Conservation (phyloP, 2,888 invertebrate genomes). For the Ethmia dodecea region DNA sequence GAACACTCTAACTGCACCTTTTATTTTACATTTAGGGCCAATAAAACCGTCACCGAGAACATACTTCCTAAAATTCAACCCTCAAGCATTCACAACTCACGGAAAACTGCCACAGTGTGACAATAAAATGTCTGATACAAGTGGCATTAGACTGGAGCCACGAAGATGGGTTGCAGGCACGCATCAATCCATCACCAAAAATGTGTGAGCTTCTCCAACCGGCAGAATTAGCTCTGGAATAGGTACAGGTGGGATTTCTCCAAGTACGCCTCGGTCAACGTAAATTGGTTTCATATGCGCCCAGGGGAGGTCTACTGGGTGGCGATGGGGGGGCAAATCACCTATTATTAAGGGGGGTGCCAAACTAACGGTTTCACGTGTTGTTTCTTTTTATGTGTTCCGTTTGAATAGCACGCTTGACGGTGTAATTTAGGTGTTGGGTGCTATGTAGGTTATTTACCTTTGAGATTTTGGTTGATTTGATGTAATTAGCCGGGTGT, state of each 20-base stretch:
- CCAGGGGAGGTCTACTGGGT: constrained; percentile 35
- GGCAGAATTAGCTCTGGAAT: constrained; percentile 4
- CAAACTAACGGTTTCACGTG: constrained; percentile 68
- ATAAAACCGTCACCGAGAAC: constrained; percentile 65
- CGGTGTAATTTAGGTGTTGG: constrained; percentile 61
- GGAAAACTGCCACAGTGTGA: constrained; percentile 60
- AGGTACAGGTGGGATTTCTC: neutral
- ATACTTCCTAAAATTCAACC: constrained; percentile 57
- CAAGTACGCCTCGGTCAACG: constrained; percentile 20
- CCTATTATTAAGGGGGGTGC: constrained; percentile 73
- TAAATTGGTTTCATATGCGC: constrained; percentile 31
- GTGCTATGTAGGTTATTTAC: constrained; percentile 38
- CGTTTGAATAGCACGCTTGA: constrained; percentile 56
- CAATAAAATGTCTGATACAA: constrained; percentile 71
- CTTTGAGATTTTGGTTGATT: constrained; percentile 4
- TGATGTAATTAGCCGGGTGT: neutral
- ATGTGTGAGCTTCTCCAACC: constrained; percentile 29
- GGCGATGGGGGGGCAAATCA: constrained; percentile 56
- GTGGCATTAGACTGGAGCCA: constrained; percentile 64
- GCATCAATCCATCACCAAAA: constrained; percentile 45
- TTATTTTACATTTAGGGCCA: constrained; percentile 58
- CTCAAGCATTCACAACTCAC: constrained; percentile 41
- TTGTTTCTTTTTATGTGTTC: constrained; percentile 68
- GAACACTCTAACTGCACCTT: constrained; percentile 63
- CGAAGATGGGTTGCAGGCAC: constrained; percentile 60